Evolutionary conservation across 1,140 invertebrate species (phyloP).

Genomic region (Dendrolimus punctatus): DNA sequence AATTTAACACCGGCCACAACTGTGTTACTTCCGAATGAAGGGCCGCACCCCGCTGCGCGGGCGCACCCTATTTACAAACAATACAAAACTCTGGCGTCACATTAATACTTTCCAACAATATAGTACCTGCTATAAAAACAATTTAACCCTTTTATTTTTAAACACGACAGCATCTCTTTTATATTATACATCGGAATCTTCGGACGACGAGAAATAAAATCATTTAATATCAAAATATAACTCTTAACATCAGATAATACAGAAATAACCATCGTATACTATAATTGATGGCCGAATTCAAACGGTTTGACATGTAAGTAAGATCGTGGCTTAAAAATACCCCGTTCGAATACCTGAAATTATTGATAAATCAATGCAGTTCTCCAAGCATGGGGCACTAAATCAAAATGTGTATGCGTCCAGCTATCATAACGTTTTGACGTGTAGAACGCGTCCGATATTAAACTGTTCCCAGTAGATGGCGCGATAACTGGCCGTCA

Average conservation of each 20-base stretch:
- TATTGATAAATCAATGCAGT: slow-evolving; percentile 70
- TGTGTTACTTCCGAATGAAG: slow-evolving; percentile 23
- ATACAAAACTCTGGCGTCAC: slow-evolving; percentile 37
- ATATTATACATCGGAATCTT: background rate
- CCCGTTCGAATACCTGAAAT: slow-evolving; percentile 60
- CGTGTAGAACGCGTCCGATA: slow-evolving; percentile 50
- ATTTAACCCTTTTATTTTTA: slow-evolving; percentile 1
- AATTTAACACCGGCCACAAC: background rate
- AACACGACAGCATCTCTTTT: background rate
- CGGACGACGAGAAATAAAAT: background rate
- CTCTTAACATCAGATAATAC: slow-evolving; percentile 58
- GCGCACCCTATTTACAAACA: slow-evolving; percentile 61
- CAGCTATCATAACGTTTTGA: slow-evolving; percentile 60
- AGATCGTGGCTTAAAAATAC: slow-evolving; percentile 64
- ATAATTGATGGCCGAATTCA: slow-evolving; percentile 66
- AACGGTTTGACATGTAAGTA: slow-evolving; percentile 64
- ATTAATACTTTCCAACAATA: slow-evolving; percentile 6
- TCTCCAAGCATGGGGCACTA: slow-evolving; percentile 54
- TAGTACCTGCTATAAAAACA: background rate
- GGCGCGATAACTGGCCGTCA: slow-evolving; percentile 63
- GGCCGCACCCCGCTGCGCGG: slow-evolving; percentile 39
- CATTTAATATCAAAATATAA: slow-evolving; percentile 42
- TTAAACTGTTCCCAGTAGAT: slow-evolving; percentile 63
- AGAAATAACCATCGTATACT: slow-evolving; percentile 47
- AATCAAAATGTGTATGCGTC: slow-evolving; percentile 53